Percentiles rank a stretch among this genome's conserved stretches.
Conservation (phyloP, 2,888 invertebrate genomes). For the Spicauda simplicius region DNA sequence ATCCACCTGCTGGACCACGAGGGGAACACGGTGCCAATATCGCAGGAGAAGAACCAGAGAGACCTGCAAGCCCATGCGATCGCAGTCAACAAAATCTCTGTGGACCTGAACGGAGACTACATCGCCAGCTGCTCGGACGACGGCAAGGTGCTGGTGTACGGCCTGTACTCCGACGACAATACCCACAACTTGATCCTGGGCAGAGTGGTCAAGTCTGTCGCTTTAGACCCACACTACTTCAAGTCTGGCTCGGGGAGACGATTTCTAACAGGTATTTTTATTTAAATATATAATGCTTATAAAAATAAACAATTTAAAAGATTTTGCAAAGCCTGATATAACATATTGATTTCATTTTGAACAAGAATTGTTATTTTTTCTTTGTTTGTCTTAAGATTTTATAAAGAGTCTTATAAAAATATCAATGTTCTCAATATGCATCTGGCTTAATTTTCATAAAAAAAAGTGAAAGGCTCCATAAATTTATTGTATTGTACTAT, state of each 20-base stretch:
- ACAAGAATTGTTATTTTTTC: no score
- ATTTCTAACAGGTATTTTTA: conserved; percentile 90
- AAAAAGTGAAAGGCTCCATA: no score
- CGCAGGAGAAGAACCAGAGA: conserved; percentile 86
- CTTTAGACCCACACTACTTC: conserved; percentile 92
- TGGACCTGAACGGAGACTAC: conserved; percentile 97
- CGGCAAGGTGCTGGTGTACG: conserved; percentile 93
- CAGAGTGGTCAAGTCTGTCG: conserved; percentile 93
- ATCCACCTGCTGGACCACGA: conserved; percentile 96
- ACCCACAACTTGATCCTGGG: conserved; percentile 92
- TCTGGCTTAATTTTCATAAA: no score
- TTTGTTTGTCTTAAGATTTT: no score
- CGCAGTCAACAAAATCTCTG: conserved; percentile 97
- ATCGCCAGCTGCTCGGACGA: conserved; percentile 97
- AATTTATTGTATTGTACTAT: no score
- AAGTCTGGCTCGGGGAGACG: conserved; percentile 91
- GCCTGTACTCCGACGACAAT: conserved; percentile 93
- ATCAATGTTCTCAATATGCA: no score
- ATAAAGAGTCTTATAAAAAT: no score
- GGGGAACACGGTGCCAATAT: conserved; percentile 89
- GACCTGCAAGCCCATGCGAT: conserved; percentile 92
- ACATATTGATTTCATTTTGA: no score
- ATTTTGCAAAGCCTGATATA: no score
- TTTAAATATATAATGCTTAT: no score
- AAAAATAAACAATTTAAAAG: no score